phyloP scores from a whole-genome alignment of 2,888 invertebrate genomes.

The Lamellibrachia satsuma region DNA sequence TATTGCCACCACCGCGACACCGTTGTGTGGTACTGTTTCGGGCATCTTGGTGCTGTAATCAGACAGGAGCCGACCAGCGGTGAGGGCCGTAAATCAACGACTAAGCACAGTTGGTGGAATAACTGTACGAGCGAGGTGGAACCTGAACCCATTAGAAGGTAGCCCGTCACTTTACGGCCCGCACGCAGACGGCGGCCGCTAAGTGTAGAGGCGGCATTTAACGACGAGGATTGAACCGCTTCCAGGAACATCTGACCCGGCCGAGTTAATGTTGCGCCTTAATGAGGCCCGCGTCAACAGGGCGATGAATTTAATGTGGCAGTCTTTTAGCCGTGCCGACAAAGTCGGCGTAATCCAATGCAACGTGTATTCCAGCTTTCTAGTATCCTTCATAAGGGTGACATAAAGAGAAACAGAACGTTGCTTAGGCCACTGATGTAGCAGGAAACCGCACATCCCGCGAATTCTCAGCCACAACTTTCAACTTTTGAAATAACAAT shows the following conservation, averaged over 20 bases:
- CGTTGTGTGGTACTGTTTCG: neutral
- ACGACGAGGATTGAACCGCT: neutral
- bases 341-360: neutral
- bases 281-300: neutral
- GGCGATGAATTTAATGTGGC: neutral
- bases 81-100: neutral
- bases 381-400: neutral
- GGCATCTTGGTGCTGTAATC: neutral
- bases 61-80: neutral
- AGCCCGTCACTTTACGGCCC: neutral
- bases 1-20: neutral
- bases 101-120: neutral
- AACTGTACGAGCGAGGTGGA: neutral
- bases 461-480: too few species aligned
- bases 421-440: too few species aligned
- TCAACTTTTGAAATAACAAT: too few species aligned
- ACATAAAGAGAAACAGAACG: neutral
- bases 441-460: too few species aligned
- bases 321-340: neutral
- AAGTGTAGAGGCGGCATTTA: neutral
- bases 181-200: neutral
- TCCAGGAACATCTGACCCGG: constrained; percentile 13
- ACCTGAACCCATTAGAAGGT: constrained; percentile 17
- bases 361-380: neutral
- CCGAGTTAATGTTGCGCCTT: neutral